These are phyloP conservation scores for Rhinella marina DNA, from an alignment of 2,797 vertebrate genomes.

Conservation along the genomic window DNA sequence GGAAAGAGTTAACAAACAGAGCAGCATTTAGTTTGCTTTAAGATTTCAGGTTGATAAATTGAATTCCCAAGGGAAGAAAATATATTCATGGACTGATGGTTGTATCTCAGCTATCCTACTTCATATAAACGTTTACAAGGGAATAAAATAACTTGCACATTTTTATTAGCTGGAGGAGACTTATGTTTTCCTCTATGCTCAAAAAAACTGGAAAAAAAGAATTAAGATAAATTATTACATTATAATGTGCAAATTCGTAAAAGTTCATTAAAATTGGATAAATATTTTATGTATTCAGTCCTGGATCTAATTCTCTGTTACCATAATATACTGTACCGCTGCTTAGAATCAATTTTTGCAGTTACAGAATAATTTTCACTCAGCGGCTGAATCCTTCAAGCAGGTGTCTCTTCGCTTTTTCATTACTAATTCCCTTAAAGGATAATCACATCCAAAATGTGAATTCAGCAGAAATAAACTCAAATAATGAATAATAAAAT, in stretches of 20 bases:
- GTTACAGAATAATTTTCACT: constrained; percentile 23
- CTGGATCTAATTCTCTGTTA: constrained; percentile 31
- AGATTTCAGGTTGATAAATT: not conserved
- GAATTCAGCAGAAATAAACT: constrained; percentile 38
- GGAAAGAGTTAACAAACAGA: not conserved
- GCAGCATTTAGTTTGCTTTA: not conserved
- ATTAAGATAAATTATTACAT: constrained; percentile 44
- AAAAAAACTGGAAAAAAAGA: not conserved
- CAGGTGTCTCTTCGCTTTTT: constrained; percentile 34
- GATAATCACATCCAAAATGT: constrained; percentile 28
- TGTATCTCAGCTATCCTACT: not conserved
- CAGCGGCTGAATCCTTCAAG: constrained; percentile 24
- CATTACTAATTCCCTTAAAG: constrained; percentile 34
- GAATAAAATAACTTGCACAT: constrained; percentile 17
- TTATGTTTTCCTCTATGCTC: constrained; percentile 8
- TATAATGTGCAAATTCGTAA: constrained; percentile 35
- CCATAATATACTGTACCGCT: constrained; percentile 31
- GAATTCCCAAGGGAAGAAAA: not conserved
- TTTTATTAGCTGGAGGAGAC: constrained; percentile 34
- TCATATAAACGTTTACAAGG: constrained; percentile 15
- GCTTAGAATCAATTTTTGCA: constrained; percentile 46
- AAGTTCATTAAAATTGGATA: constrained; percentile 52
- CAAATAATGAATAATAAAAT: constrained; percentile 2
- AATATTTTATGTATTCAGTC: constrained; percentile 44
- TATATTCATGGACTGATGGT: constrained; percentile 17